phyloP scores from a whole-genome alignment of 2,888 invertebrate species.

The Encarsia formosa region DNA sequence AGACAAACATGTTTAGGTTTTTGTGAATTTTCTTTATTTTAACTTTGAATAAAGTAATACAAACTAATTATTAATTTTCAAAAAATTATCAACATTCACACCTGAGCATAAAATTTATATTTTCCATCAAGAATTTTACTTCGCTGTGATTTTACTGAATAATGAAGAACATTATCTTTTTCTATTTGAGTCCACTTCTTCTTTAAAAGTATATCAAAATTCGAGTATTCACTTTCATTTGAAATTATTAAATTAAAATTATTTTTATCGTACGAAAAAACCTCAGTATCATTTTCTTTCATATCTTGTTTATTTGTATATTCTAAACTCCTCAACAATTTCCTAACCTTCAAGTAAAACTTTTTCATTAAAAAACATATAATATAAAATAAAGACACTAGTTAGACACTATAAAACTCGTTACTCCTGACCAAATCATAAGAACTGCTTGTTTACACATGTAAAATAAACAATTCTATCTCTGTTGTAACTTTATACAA shows the following conservation, averaged over 20 bases:
- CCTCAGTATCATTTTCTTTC: conserved; percentile 5
- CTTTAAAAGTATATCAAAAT: conserved; percentile 37
- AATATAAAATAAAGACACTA: no score
- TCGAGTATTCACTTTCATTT: conserved; percentile 28
- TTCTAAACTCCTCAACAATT: background rate
- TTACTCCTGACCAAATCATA: no score
- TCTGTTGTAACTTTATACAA: no score
- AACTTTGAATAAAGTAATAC: no score
- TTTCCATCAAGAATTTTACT: conserved; percentile 39
- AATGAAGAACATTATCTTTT: conserved; percentile 36
- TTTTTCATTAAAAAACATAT: no score
- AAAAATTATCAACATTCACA: conserved; percentile 23
- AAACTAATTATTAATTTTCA: background rate
- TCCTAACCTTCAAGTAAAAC: no score
- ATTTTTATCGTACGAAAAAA: conserved; percentile 29
- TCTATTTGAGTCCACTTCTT: conserved; percentile 40
- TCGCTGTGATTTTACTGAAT: conserved; percentile 36
- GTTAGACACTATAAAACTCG: no score
- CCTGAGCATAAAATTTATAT: conserved; percentile 42
- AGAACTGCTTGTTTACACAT: no score
- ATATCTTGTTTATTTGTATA: background rate
- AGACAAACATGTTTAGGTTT: background rate
- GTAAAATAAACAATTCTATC: no score
- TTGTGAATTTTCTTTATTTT: no score
- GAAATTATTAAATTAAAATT: conserved; percentile 30